A percentile compares a stretch with the other conserved stretches of the same genome.
Evolutionary conservation across 2,888 invertebrate genomes (phyloP).

Genomic region (Leptinotarsa tumamoca): DNA sequence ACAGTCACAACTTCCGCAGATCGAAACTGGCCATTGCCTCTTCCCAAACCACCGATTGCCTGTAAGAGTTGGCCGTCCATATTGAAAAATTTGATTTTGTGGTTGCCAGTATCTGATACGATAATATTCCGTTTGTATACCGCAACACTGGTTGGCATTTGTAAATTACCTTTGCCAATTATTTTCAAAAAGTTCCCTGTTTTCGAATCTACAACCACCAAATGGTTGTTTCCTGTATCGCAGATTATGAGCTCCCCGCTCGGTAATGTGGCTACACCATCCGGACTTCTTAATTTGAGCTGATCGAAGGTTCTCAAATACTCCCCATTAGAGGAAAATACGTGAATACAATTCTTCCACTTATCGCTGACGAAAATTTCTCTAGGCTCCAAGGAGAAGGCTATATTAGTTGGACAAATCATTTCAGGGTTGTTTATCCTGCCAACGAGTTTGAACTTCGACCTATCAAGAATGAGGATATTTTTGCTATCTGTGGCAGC

Average conservation of each 20-base stretch:
- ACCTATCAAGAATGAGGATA: slow-evolving; percentile 58
- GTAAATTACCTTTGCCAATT: slow-evolving; percentile 66
- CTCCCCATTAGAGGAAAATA: slow-evolving; percentile 75
- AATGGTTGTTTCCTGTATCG: slow-evolving; percentile 83
- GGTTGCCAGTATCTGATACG: slow-evolving; percentile 80
- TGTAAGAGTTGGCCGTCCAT: slow-evolving; percentile 70
- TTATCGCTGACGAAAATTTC: slow-evolving; percentile 76
- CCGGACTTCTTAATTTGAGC: slow-evolving; percentile 77
- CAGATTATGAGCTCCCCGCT: slow-evolving; percentile 75
- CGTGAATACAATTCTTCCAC: slow-evolving; percentile 78
- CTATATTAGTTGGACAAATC: slow-evolving; percentile 74
- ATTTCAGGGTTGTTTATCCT: slow-evolving; percentile 70
- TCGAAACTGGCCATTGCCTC: slow-evolving; percentile 77
- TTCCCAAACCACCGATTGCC: slow-evolving; percentile 77
- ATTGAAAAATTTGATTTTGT: slow-evolving; percentile 71
- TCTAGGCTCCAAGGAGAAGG: slow-evolving; percentile 70
- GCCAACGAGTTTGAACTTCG: slow-evolving; percentile 67
- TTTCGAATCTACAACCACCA: slow-evolving; percentile 68
- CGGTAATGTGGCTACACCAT: slow-evolving; percentile 76
- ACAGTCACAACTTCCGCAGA: slow-evolving; percentile 80
- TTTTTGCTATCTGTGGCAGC: slow-evolving; percentile 69
- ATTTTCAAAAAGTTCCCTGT: slow-evolving; percentile 52
- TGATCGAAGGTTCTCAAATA: slow-evolving; percentile 73
- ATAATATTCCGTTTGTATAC: slow-evolving; percentile 68
- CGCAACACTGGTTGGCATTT: slow-evolving; percentile 79